Evolutionary conservation across 2,888 invertebrate genomes (phyloP).

Genomic region (Crocallis elinguaria): DNA sequence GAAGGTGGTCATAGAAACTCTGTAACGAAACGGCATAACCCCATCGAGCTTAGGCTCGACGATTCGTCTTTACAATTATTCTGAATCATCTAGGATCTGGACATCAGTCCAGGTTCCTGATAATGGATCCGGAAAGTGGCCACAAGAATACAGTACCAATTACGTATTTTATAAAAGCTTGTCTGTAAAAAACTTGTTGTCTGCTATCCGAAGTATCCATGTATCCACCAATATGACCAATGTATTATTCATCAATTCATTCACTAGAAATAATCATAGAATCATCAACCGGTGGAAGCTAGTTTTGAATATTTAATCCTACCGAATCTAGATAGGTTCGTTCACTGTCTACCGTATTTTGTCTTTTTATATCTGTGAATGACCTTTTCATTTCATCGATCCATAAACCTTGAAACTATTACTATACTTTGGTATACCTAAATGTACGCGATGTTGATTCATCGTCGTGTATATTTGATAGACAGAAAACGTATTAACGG

Average conservation of each 20-base stretch:
- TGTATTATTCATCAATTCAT: slow-evolving; percentile 17
- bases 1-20: no score
- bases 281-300: neutral
- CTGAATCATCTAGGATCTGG: no score
- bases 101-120: no score
- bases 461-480: neutral
- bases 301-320: neutral
- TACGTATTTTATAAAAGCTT: no score
- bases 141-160: no score
- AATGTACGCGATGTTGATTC: slow-evolving; percentile 5
- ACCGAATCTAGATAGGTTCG: slow-evolving; percentile 1
- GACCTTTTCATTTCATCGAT: slow-evolving; percentile 10
- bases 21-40: no score
- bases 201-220: slow-evolving; percentile 1
- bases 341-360: neutral
- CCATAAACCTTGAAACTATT: neutral
- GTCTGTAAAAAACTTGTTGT: neutral
- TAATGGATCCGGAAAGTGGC: no score
- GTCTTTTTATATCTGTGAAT: neutral
- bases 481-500: no score
- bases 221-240: neutral
- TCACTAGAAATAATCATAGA: no score
- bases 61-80: no score
- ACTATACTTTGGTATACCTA: no score
- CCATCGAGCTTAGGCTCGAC: no score